Conservation (phyloP, 37 sponge, comb jelly and placozoan species). For the Eunapius fragilis region DNA sequence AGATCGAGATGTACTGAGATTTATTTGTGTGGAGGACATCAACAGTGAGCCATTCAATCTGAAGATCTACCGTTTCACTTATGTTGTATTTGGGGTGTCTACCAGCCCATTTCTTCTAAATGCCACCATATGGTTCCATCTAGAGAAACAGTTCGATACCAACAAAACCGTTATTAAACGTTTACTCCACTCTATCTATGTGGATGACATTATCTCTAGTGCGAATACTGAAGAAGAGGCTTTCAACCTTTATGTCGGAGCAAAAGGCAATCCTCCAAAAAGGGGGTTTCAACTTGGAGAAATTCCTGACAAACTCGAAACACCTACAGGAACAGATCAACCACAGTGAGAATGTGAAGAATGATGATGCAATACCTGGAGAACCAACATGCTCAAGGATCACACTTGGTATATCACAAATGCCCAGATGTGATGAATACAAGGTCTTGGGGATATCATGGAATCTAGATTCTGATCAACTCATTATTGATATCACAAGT, state of each 20-base stretch:
- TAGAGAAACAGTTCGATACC: neutral
- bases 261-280: slow-evolving; percentile 3
- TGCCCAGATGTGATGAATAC: neutral
- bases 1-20: slow-evolving; percentile 12
- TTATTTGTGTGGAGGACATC: slow-evolving; percentile 10
- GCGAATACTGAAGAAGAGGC: slow-evolving; percentile 27
- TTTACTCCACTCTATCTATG: slow-evolving; percentile 8
- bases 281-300: slow-evolving; percentile 24
- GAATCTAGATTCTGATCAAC: slow-evolving; percentile 3
- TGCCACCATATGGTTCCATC: slow-evolving; percentile 10
- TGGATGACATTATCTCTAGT: slow-evolving; percentile 21
- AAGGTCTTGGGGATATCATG: slow-evolving; percentile 29
- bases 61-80: slow-evolving; percentile 9
- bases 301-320: slow-evolving; percentile 26
- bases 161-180: neutral
- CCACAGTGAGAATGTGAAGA: neutral
- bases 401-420: neutral
- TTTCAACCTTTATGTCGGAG: neutral
- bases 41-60: neutral
- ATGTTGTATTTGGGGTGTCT: slow-evolving; percentile 19
- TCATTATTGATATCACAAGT: slow-evolving; percentile 8
- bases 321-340: neutral
- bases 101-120: slow-evolving; percentile 23
- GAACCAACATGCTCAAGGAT: neutral
- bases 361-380: neutral